Base-by-base conservation (phyloP, 2,113 vertebrate species). In the Lampris incognitus region DNA sequence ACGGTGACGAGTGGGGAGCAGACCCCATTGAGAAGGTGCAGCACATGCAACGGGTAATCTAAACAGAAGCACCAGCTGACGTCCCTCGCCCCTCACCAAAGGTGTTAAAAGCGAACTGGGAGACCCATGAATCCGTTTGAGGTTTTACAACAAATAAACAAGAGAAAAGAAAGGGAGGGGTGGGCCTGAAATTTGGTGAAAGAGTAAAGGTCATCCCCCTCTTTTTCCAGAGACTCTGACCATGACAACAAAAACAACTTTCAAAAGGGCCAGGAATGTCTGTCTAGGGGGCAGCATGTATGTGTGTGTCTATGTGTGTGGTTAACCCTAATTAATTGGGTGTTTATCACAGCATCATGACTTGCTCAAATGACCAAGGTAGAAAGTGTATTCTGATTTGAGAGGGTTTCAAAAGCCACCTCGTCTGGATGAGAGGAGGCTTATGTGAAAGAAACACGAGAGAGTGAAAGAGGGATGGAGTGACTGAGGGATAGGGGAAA, bases 241-340 rank as follows among this genome's bases (percentile, higher is more conserved):
- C 66, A 59, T 66, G 56, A 76, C 78, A 75, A 87, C 78, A 78
- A 64, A 84, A 78, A 85, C 83, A 86, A 91, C 55, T 24, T 75
- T 74, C 24, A 69, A 83, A 85, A 88, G 86, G 85, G 84, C 78
- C 88, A 85, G 88, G 86, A 85, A 89, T 89, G 59, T 72, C 84
- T 87, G 74, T 78, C 79, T 78, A 62, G 65, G 4, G 74, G 69
- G 79, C 85, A 82, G 72, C 24, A 24, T 24, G 24, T 24, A 24
- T 24, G 24, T 24, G 24, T 24, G 24, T 24, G 24, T 24, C 24
- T 24, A 24, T 24, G 24, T 24, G 24, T 24, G 24, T 24, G 24
- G 24, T 24, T 24, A 24, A 24, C 24, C 24, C 24, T 24, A 24
- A 68, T 75, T 74, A 77, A 78, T 76, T 79, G 73, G 77, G 24